Base-by-base conservation (phyloP, 2,797 vertebrate genomes). In the Erpetoichthys calabaricus region DNA sequence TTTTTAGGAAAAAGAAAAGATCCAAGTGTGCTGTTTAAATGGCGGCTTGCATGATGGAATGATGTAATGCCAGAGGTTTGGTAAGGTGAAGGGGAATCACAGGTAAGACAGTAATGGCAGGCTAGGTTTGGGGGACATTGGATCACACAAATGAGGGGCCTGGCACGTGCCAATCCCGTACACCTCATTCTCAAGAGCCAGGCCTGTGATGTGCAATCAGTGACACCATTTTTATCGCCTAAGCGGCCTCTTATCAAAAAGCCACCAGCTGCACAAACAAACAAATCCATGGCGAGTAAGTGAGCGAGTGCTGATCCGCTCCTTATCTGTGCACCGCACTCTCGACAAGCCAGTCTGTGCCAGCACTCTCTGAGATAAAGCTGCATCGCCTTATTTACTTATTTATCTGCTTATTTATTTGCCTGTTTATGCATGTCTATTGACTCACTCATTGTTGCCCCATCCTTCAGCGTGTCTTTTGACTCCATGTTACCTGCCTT, bases 321-420 rank as follows among this genome's bases (percentile, higher is more conserved):
- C 60, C 76, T 83, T 86, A 86, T 86, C 84, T 84, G n/a, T 4
- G 67, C 61, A 61, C 69, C 56, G 63, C 73, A 85, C 80, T 77
- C 61, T 67, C 75, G 75, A 73, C 69, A 70, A 76, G 72, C 74
- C 74, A 75, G 71, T 69, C 71, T 73, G 75, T 70, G 70, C 64
- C 65, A 58, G 61, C 67, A 62, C 69, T 47, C 53, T 63, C 69
- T 73, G 68, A 83, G 75, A 84, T 76, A 81, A 78, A 60, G 63
- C 42, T 45, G 46, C 57, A 8, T 56, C 57, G 41, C 41, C 53
- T 42, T 54, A 42, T 54, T 54, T 54, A 54, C 53, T 54, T 42
- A 8, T 42, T 54, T 42, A 54, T 51, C 5, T 54, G 53, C 5
- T 42, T 49, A 49, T 49, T 49, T 3, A 49, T 54, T 43, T 4